These are phyloP conservation scores for Clarias gariepinus DNA, from an alignment of 2,113 vertebrate species.

Conservation along the genomic window DNA sequence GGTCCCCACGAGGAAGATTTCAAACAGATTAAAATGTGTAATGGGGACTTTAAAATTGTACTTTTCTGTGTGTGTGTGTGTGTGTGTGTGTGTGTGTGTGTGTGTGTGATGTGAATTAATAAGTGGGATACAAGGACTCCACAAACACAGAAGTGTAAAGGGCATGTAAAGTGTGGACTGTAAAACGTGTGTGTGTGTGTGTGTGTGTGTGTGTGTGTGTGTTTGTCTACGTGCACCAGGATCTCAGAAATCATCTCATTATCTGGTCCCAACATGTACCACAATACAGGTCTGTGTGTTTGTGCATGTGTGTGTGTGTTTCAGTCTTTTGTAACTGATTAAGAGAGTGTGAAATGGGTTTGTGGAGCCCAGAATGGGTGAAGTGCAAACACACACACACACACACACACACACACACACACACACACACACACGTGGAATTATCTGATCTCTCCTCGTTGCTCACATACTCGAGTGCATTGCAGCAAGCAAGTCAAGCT, in stretches of 20 bases:
- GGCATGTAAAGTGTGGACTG: too few species aligned
- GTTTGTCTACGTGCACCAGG: not conserved
- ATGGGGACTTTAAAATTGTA: not conserved
- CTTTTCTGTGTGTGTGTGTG: not conserved
- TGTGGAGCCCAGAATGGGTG: conserved; percentile 5
- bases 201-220: not conserved
- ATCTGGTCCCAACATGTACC: not conserved
- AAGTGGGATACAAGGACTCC: too few species aligned
- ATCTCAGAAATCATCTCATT: not conserved
- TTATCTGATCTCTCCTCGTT: conserved; percentile 46
- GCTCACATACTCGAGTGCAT: conserved; percentile 26
- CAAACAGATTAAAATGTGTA: not conserved
- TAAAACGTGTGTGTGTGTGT: not conserved
- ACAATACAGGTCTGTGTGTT: not conserved
- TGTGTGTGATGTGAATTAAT: not conserved
- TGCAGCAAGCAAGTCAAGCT: conserved; percentile 27
- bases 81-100: conserved; percentile 3
- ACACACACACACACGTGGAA: conserved; percentile 26
- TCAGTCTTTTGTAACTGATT: conserved; percentile 31
- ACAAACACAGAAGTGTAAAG: too few species aligned
- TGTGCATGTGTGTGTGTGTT: conserved; percentile 8
- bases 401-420: conserved; percentile 33
- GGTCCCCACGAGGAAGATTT: not conserved
- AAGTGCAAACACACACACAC: conserved; percentile 23
- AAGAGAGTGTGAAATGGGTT: conserved; percentile 31